These are phyloP conservation scores for Morone saxatilis DNA, from an alignment of 2,113 vertebrate species.

Conservation along the genomic window DNA sequence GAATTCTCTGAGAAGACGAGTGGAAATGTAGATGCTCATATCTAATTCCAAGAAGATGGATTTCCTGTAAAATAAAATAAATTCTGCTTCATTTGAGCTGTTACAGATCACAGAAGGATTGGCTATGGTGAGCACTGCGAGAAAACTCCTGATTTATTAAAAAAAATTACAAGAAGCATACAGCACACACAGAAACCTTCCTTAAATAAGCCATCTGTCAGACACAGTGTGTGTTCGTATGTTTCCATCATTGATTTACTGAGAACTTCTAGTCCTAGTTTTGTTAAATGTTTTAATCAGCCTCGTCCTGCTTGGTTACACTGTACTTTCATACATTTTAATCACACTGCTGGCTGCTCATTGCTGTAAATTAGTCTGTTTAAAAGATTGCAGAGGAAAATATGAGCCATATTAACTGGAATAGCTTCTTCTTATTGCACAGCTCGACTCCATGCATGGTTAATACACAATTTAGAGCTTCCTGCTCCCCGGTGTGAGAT, in stretches of 20 bases:
- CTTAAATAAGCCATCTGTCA: neutral
- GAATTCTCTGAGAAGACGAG: no score
- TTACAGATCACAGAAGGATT: no score
- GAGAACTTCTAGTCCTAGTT: neutral
- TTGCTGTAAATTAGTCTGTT: neutral
- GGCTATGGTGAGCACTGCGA: no score
- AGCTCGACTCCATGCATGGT: conserved; percentile 10
- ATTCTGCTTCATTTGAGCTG: no score
- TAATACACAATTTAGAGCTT: conserved; percentile 41
- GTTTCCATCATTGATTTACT: neutral
- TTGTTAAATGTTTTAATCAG: neutral
- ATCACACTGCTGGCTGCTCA: neutral
- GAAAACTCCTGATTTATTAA: no score
- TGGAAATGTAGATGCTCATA: no score
- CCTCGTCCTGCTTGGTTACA: neutral
- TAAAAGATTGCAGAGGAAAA: neutral
- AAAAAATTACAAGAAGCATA: no score
- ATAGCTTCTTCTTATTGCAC: conserved; percentile 2
- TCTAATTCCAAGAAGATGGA: no score
- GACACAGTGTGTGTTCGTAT: neutral
- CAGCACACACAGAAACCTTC: neutral
- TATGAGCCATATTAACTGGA: neutral
- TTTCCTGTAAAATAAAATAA: no score
- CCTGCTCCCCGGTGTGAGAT: conserved; percentile 6
- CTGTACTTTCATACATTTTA: neutral